Percentiles rank a stretch among this genome's conserved stretches.
These are phyloP conservation scores for Motacilla alba DNA, from an alignment of 2,113 vertebrate species.

Conservation along the genomic window DNA sequence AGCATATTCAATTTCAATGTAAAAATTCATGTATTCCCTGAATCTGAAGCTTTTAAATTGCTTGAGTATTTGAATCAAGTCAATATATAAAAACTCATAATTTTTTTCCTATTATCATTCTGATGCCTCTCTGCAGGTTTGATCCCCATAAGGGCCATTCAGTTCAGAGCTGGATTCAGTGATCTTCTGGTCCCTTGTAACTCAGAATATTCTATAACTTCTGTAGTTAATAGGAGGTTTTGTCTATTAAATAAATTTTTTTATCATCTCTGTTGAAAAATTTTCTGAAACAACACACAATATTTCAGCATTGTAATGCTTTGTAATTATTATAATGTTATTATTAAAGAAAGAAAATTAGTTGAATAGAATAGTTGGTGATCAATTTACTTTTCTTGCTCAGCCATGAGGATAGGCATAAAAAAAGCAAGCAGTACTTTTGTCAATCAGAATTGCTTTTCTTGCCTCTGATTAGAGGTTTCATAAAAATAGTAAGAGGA, in stretches of 20 bases:
- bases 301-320: background rate
- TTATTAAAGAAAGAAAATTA: background rate
- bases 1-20: background rate
- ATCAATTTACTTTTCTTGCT: background rate
- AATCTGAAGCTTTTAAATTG: background rate
- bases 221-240: background rate
- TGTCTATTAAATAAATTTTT: background rate
- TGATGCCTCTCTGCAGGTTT: background rate
- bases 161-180: background rate
- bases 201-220: background rate
- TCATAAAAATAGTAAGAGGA: background rate
- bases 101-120: background rate
- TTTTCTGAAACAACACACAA: background rate
- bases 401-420: background rate
- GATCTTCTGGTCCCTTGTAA: background rate
- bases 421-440: background rate
- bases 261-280: background rate
- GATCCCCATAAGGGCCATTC: background rate
- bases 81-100: background rate
- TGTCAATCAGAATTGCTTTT: background rate
- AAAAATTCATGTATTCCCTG: background rate
- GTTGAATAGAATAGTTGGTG: background rate
- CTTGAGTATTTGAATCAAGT: background rate
- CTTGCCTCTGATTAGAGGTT: background rate
- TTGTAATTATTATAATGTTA: background rate